Conservation (phyloP, 2,888 invertebrate species). For the Eumerus sabulonum region DNA sequence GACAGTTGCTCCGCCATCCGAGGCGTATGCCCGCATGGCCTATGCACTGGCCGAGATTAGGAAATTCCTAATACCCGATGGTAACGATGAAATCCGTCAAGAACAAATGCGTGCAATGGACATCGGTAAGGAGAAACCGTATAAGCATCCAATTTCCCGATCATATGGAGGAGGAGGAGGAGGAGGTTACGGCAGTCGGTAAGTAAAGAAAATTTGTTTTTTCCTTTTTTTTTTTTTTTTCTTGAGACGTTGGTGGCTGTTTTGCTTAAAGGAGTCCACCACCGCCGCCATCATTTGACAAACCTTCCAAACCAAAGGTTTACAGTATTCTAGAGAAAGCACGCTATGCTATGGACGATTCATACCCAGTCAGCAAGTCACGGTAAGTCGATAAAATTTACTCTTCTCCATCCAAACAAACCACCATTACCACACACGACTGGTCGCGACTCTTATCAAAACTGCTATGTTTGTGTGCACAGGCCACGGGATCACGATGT, state of each 20-base stretch:
- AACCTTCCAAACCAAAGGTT: conserved; percentile 86
- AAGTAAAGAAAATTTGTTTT: neutral
- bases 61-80: conserved; percentile 88
- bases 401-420: neutral
- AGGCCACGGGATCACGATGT: conserved; percentile 77
- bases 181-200: conserved; percentile 63
- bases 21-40: conserved; percentile 91
- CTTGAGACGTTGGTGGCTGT: neutral
- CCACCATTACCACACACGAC: too few relatives aligned
- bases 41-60: conserved; percentile 90
- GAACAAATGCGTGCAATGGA: conserved; percentile 77
- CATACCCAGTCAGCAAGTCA: conserved; percentile 81
- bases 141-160: conserved; percentile 70
- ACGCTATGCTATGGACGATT: conserved; percentile 89
- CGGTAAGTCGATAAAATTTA: conserved; percentile 70
- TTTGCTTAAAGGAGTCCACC: conserved; percentile 72
- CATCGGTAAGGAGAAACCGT: conserved; percentile 75
- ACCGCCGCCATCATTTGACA: conserved; percentile 74
- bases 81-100: conserved; percentile 77
- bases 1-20: conserved; percentile 93
- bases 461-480: too few relatives aligned
- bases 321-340: conserved; percentile 91
- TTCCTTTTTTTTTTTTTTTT: neutral
- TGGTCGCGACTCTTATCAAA: too few relatives aligned
- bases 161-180: conserved; percentile 74